Base-by-base conservation (phyloP, 2,888 invertebrate species). In the Mactromeris polynyma region DNA sequence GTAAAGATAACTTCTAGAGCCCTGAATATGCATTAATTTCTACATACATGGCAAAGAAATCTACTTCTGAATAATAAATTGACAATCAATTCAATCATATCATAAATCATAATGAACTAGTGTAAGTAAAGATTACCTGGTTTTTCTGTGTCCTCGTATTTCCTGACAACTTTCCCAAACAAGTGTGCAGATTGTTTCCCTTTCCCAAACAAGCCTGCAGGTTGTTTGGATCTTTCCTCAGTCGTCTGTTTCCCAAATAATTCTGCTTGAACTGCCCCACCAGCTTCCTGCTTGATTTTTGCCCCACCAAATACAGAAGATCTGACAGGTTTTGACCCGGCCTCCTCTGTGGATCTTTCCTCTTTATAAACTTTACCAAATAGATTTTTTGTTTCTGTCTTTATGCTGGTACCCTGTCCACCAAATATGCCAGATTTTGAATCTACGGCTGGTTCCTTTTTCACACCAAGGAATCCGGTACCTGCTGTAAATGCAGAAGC, bases 141-240 rank as follows among this genome's bases (percentile, higher is more conserved):
- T 46, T n/a, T 9, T 17, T 46, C 40, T 46, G 33, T 38, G 36
- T 51, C 84, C n/a, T 78, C 78, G 14, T 33, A 17, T 38, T 78
- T 77, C n/a, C 64, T 6, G 14, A 80, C 64, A 54, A 54, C 80
- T 46, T 83, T 86, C 1, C 83, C 80, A 81, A 83, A 83, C 42
- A 86, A 69, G 6, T 86, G 46, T 64, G 38, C 80, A 42, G 58
- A 64, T 58, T 17, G n/a, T 21, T 64, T 85, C 42, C 69, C 80
- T 38, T 85, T 85, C 31, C 87, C 87, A 79, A 87, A 87, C 58
- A 87, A 31, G 1, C 83, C 83, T 4, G 36, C 69, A 0, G 42
- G 36, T 33, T 38, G 2, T 40, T 51, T 58, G 6, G 64, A 36
- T 64, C 6, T 1, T n/a, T 21, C 36, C 21, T 31, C 83, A 42